Conservation (phyloP, 2,113 vertebrate genomes). For the Gila orcuttii region DNA sequence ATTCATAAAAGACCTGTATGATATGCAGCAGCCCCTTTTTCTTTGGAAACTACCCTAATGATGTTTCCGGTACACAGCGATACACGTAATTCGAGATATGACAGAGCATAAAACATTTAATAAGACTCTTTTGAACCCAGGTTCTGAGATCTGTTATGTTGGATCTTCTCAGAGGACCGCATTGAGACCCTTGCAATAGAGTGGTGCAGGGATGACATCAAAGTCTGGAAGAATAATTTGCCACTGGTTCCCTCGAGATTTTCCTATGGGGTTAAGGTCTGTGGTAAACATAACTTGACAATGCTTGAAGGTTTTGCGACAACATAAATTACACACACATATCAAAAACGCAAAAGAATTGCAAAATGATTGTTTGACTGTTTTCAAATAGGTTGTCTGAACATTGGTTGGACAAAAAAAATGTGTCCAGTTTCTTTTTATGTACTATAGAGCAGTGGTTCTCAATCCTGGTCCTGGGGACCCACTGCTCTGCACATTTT, state of each 20-base stretch:
- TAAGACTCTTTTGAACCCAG: neutral
- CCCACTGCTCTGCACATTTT: too few relatives aligned
- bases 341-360: neutral
- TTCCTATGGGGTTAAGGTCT: too few relatives aligned
- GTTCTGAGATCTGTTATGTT: neutral
- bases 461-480: too few relatives aligned
- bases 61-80: neutral
- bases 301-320: neutral
- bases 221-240: too few relatives aligned
- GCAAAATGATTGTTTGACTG: neutral
- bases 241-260: too few relatives aligned
- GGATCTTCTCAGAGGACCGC: neutral
- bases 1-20: constrained; percentile 3
- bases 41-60: constrained; percentile 14
- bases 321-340: too few relatives aligned
- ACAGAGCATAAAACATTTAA: neutral
- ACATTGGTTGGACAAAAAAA: neutral
- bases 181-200: neutral
- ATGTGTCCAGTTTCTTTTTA: too few relatives aligned
- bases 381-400: neutral
- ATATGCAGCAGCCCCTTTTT: neutral
- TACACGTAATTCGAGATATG: neutral
- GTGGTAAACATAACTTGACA: too few relatives aligned
- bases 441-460: too few relatives aligned
- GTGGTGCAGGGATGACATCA: too few relatives aligned